A percentile compares a stretch with the other conserved stretches of the same genome.
These are phyloP conservation scores for Syrrhaptes paradoxus DNA, from an alignment of 2,113 vertebrate genomes.

Conservation along the genomic window DNA sequence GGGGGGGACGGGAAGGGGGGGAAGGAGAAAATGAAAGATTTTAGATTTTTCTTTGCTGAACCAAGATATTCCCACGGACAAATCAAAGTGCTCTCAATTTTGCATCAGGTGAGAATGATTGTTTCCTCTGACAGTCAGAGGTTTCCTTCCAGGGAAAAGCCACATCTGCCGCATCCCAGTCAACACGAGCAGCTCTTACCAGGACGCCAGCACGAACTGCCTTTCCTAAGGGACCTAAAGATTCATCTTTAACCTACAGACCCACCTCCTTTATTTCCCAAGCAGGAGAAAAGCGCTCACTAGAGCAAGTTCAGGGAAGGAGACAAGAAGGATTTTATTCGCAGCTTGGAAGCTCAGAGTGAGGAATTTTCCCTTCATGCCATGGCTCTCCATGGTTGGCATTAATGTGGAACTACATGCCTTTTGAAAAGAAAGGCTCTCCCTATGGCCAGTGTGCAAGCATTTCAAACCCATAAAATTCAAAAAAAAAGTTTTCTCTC, in stretches of 20 bases:
- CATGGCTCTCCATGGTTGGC: neutral
- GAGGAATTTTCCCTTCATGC: neutral
- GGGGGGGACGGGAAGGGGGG: accelerated
- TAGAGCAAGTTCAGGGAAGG: neutral
- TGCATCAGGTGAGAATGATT: neutral
- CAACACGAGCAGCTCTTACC: neutral
- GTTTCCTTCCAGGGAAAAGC: neutral
- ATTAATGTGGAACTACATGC: neutral
- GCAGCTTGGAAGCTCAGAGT: neutral
- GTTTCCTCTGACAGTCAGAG: neutral
- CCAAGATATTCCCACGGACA: accelerated
- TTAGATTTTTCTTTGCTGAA: neutral
- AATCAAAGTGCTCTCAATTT: neutral
- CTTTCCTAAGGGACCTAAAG: neutral
- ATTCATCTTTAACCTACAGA: neutral
- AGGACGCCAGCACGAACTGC: neutral
- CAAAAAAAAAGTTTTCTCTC: neutral
- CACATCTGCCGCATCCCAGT: neutral
- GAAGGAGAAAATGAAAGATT: neutral
- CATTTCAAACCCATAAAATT: neutral
- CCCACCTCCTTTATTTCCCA: neutral
- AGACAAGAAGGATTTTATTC: neutral
- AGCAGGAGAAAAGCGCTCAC: neutral
- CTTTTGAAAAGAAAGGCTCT: neutral
- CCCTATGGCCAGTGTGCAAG: neutral